Evolutionary conservation across 2,113 vertebrate genomes (phyloP).

Genomic region (Syrmaticus mikado): DNA sequence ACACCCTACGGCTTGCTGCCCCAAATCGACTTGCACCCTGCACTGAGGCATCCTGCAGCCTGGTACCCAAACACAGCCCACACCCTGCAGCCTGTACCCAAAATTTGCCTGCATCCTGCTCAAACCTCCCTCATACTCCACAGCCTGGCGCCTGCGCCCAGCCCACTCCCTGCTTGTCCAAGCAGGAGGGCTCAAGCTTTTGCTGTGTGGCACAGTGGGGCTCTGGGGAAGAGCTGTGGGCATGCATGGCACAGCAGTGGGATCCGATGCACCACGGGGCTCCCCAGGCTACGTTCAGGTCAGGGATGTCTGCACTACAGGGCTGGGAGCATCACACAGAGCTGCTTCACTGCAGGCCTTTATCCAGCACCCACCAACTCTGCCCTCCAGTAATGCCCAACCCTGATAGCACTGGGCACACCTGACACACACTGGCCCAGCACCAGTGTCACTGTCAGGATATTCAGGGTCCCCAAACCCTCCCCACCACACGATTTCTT

Average conservation of each 20-base stretch:
- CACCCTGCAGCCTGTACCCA: no score
- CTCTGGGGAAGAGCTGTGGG: no score
- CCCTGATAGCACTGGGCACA: neutral
- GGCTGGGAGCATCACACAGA: neutral
- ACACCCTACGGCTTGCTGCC: neutral
- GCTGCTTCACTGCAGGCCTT: neutral
- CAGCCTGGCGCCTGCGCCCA: neutral
- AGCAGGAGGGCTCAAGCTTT: neutral
- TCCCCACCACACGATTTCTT: neutral
- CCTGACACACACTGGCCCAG: neutral
- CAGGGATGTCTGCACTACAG: neutral
- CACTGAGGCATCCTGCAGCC: neutral
- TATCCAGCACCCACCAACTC: neutral
- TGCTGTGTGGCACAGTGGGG: neutral
- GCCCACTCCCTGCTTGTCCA: neutral
- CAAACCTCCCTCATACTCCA: no score
- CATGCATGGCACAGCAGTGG: rapidly evolving
- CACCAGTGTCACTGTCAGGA: rapidly evolving
- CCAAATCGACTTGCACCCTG: rapidly evolving
- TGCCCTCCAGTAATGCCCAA: rapidly evolving
- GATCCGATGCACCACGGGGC: neutral
- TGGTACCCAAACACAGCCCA: neutral
- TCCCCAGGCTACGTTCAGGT: neutral
- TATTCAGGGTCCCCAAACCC: neutral
- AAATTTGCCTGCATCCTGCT: no score